Conservation (phyloP, 2,888 invertebrate genomes). For the Rhabditoides inermis region DNA sequence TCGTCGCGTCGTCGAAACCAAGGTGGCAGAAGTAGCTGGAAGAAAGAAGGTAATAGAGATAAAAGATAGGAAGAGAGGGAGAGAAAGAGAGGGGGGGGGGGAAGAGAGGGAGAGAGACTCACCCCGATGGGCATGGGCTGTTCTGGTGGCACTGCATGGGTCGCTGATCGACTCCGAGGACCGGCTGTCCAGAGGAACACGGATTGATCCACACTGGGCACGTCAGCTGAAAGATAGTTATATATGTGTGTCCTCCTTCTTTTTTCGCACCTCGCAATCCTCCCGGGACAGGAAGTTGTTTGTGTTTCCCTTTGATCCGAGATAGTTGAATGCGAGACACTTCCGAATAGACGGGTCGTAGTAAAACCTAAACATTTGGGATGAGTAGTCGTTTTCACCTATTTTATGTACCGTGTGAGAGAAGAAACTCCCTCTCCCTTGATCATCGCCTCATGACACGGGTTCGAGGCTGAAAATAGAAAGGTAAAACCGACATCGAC, state of each 20-base stretch:
- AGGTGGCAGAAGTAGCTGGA: slow-evolving; percentile 42
- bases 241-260: no score
- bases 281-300: slow-evolving; percentile 45
- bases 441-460: slow-evolving; percentile 39
- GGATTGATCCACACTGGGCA: slow-evolving; percentile 48
- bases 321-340: slow-evolving; percentile 44
- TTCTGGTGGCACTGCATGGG: slow-evolving; percentile 35
- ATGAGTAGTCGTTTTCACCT: background rate
- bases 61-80: slow-evolving; percentile 1
- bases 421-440: slow-evolving; percentile 38
- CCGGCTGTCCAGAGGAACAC: slow-evolving; percentile 37
- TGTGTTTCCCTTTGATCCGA: slow-evolving; percentile 40
- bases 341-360: slow-evolving; percentile 34
- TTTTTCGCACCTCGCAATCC: slow-evolving; percentile 38
- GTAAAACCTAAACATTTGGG: slow-evolving; percentile 25
- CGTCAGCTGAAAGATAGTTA: slow-evolving; percentile 13
- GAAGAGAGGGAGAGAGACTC: background rate
- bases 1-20: slow-evolving; percentile 40
- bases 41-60: background rate
- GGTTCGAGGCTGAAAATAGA: slow-evolving; percentile 22
- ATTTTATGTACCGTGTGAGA: slow-evolving; percentile 21
- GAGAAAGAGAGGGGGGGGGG: background rate
- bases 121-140: slow-evolving; percentile 22
- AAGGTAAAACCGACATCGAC: background rate
- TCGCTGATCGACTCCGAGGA: slow-evolving; percentile 23